Percentiles rank a stretch among this genome's conserved stretches.
Conservation (phyloP, 2,888 invertebrate species). For the Trichopria drosophilae region DNA sequence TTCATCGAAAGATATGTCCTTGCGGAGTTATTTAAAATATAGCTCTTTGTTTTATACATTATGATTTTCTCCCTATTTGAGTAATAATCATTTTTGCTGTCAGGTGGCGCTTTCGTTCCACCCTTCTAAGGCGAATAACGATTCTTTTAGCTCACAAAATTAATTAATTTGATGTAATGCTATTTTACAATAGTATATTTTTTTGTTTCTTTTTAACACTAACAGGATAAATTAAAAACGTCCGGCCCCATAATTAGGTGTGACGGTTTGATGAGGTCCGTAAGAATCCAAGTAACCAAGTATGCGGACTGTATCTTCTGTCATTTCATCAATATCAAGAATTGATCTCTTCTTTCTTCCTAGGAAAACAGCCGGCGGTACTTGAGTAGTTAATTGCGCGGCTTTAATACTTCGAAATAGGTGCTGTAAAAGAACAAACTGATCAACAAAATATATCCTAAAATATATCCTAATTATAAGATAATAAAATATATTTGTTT, state of each 20-base stretch:
- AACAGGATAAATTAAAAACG: too few relatives aligned
- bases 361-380: conserved; percentile 41
- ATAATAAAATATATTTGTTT: background rate
- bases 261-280: conserved; percentile 13
- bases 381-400: conserved; percentile 13
- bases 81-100: too few relatives aligned
- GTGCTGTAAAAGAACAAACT: conserved; percentile 39
- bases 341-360: conserved; percentile 50
- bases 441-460: background rate
- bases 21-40: too few relatives aligned
- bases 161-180: too few relatives aligned
- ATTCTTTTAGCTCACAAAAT: too few relatives aligned
- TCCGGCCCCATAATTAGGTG: background rate
- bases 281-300: conserved; percentile 41
- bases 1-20: too few relatives aligned
- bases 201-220: too few relatives aligned
- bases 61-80: too few relatives aligned
- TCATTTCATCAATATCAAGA: conserved; percentile 36
- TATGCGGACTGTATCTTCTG: conserved; percentile 45
- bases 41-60: too few relatives aligned
- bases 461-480: background rate
- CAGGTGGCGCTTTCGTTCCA: too few relatives aligned
- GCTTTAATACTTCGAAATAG: conserved; percentile 46
- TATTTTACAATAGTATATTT: too few relatives aligned
- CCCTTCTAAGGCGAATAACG: too few relatives aligned